These are phyloP conservation scores for Fistularia tabacaria DNA, from an alignment of 2,797 vertebrate genomes.

Conservation along the genomic window DNA sequence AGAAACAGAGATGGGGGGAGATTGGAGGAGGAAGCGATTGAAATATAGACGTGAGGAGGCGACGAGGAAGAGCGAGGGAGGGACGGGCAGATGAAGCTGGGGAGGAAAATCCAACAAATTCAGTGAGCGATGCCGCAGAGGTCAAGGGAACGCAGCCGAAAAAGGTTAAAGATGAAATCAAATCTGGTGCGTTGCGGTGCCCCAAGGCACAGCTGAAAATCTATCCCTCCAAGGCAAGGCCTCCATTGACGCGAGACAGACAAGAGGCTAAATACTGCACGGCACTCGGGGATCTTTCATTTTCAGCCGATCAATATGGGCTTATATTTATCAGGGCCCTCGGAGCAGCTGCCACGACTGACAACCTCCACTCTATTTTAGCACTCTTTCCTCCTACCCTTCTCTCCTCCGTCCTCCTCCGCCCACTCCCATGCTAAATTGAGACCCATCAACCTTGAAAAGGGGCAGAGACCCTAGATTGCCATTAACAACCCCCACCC, in stretches of 20 bases:
- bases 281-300: slow-evolving; percentile 97
- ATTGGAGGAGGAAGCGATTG: slow-evolving; percentile 42
- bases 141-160: slow-evolving; percentile 93
- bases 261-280: slow-evolving; percentile 98
- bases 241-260: slow-evolving; percentile 89
- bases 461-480: slow-evolving; percentile 67
- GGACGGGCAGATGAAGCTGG: slow-evolving; percentile 5
- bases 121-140: slow-evolving; percentile 79
- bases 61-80: slow-evolving; percentile 24
- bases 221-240: slow-evolving; percentile 92
- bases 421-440: slow-evolving; percentile 74
- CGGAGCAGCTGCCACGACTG: slow-evolving; percentile 98
- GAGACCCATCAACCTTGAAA: slow-evolving; percentile 82
- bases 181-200: slow-evolving; percentile 74
- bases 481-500: slow-evolving; percentile 67
- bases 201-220: slow-evolving; percentile 88
- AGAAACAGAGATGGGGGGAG: slow-evolving; percentile 55
- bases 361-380: slow-evolving; percentile 98
- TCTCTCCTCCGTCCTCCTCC: slow-evolving; percentile 55
- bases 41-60: slow-evolving; percentile 41
- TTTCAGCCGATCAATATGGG: slow-evolving; percentile 99
- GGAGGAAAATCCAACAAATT: slow-evolving; percentile 86
- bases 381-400: slow-evolving; percentile 75
- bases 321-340: slow-evolving; percentile 99
- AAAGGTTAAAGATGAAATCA: slow-evolving; percentile 99